These are phyloP conservation scores for Acanthopagrus latus DNA, from an alignment of 2,797 vertebrate species.

Conservation along the genomic window DNA sequence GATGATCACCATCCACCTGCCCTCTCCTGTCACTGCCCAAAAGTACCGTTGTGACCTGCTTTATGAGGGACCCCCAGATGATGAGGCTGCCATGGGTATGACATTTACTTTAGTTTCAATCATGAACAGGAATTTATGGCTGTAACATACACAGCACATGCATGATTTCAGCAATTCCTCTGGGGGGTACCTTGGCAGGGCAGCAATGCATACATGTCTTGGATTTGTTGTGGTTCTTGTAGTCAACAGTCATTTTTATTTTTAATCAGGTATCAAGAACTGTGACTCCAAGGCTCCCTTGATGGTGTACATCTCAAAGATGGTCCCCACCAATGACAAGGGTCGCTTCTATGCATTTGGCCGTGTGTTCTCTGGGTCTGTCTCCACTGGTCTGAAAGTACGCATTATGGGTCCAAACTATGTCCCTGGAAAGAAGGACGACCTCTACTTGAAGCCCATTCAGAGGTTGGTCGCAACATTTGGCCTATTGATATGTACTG, in stretches of 20 bases:
- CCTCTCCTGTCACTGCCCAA: slow-evolving; percentile 96
- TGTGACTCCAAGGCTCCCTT: slow-evolving; percentile 94
- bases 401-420: slow-evolving; percentile 99
- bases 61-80: slow-evolving; percentile 94
- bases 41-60: slow-evolving; percentile 96
- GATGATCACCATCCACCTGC: slow-evolving; percentile 98
- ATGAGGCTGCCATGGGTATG: slow-evolving; percentile 95
- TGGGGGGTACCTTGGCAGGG: background rate
- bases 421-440: slow-evolving; percentile 95
- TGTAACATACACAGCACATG: background rate
- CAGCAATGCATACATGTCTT: background rate
- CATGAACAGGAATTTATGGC: background rate
- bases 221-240: background rate
- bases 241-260: background rate
- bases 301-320: slow-evolving; percentile 99
- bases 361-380: slow-evolving; percentile 93
- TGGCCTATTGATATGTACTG: background rate
- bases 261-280: slow-evolving; percentile 92
- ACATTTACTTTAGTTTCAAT: background rate
- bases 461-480: slow-evolving; percentile 87
- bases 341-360: slow-evolving; percentile 97
- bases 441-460: slow-evolving; percentile 95
- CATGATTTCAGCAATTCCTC: background rate
- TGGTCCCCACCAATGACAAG: slow-evolving; percentile 96
- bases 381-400: slow-evolving; percentile 94